Evolutionary conservation across 1,140 invertebrate species (phyloP).

Genomic region (Philopotamus ludificatus): DNA sequence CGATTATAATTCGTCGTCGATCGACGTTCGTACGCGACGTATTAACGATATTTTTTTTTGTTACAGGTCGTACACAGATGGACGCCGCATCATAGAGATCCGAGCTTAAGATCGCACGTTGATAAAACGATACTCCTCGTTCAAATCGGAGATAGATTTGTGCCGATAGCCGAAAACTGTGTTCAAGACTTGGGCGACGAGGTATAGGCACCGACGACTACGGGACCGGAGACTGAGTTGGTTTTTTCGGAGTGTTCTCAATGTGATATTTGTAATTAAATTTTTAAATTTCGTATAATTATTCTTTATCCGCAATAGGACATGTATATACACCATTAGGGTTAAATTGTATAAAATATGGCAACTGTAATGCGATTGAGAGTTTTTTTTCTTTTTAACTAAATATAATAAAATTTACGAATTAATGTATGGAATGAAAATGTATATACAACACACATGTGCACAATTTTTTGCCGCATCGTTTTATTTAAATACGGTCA

Average conservation of each 20-base stretch:
- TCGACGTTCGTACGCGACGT: no score
- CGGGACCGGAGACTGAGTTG: neutral
- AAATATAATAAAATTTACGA: no score
- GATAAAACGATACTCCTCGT: slow-evolving; percentile 89
- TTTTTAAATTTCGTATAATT: neutral
- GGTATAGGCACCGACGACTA: slow-evolving; percentile 49
- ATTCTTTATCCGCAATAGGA: neutral
- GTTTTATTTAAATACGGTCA: no score
- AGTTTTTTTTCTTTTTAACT: no score
- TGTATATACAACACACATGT: no score
- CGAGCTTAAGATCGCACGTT: slow-evolving; percentile 80
- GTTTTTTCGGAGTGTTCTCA: neutral
- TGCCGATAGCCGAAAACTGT: slow-evolving; percentile 88
- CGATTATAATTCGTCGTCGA: slow-evolving; percentile 5
- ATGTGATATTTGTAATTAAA: slow-evolving; percentile 11
- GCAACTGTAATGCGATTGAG: no score
- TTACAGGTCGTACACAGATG: slow-evolving; percentile 82
- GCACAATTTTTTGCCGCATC: no score
- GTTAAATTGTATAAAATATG: no score
- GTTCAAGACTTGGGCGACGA: slow-evolving; percentile 77
- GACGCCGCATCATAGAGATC: slow-evolving; percentile 86
- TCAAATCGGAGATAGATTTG: slow-evolving; percentile 88
- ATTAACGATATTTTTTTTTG: slow-evolving; percentile 18
- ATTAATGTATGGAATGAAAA: no score
- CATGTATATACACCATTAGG: slow-evolving; percentile 21